phyloP scores from a whole-genome alignment of 2,888 invertebrate species.

The Perizoma affinitatum region DNA sequence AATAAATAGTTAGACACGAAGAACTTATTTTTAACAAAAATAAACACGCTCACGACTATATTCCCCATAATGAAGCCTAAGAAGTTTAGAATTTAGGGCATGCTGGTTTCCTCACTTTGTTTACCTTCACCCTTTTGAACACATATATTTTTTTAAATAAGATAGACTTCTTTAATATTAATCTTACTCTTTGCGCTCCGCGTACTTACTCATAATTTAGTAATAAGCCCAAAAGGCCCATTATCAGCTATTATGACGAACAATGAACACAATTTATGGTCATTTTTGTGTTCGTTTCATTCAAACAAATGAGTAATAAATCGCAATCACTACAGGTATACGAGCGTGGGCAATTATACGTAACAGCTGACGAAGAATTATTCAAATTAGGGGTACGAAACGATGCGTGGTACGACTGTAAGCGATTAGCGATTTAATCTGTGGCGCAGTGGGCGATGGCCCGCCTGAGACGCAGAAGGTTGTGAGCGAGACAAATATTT shows the following conservation, averaged over 20 bases:
- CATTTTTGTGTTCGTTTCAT: conserved; percentile 23
- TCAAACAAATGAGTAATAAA: conserved; percentile 51
- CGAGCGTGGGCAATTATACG: conserved; percentile 53
- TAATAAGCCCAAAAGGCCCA: conserved; percentile 7
- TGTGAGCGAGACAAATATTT: no score
- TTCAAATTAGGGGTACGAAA: conserved; percentile 49
- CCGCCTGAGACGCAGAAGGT: no score
- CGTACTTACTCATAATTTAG: conserved; percentile 11
- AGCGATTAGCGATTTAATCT: conserved; percentile 4
- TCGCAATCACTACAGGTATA: conserved; percentile 61
- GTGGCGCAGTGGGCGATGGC: no score
- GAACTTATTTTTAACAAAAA: no score
- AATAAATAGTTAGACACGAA: no score
- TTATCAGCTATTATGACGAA: conserved; percentile 20
- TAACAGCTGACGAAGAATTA: conserved; percentile 58
- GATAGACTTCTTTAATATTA: no score
- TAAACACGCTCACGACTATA: no score
- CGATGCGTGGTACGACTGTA: conserved; percentile 26
- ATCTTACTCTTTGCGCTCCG: conserved; percentile 1
- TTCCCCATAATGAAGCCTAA: no score
- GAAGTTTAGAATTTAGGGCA: no score
- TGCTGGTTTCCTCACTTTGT: no score
- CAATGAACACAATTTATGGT: conserved; percentile 22
- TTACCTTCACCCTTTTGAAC: no score
- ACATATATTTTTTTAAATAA: no score